Percentiles rank a stretch among this genome's conserved stretches.
Conservation (phyloP, 2,797 vertebrate genomes). For the Eospalax fontanierii region DNA sequence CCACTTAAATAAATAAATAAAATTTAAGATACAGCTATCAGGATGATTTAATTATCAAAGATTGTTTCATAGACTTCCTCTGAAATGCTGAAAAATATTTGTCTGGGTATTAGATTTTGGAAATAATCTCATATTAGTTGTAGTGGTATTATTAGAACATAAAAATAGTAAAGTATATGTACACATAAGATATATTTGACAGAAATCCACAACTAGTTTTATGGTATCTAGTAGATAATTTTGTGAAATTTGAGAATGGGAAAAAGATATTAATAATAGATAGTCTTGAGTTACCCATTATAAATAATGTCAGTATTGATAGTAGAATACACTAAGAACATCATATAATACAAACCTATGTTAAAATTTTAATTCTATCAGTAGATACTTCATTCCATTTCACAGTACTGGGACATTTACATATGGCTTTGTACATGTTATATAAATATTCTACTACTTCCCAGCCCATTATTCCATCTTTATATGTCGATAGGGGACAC, state of each 20-base stretch:
- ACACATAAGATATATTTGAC: background rate
- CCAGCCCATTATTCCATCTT: background rate
- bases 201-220: background rate
- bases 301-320: background rate
- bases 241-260: conserved; percentile 19
- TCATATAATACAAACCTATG: background rate
- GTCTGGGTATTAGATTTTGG: background rate
- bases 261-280: background rate
- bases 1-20: background rate
- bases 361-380: background rate
- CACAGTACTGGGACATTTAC: no score
- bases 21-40: background rate
- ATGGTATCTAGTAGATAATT: background rate
- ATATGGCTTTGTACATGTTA: background rate
- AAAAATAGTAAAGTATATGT: background rate
- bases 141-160: background rate
- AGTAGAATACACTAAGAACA: background rate
- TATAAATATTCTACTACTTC: background rate
- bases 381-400: background rate
- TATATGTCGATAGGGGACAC: background rate
- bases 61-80: background rate
- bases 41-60: background rate
- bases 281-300: background rate
- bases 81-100: conserved; percentile 3
- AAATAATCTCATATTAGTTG: background rate